These are phyloP conservation scores for Neodiprion pinetum DNA, from an alignment of 1,140 invertebrate genomes.

Conservation along the genomic window DNA sequence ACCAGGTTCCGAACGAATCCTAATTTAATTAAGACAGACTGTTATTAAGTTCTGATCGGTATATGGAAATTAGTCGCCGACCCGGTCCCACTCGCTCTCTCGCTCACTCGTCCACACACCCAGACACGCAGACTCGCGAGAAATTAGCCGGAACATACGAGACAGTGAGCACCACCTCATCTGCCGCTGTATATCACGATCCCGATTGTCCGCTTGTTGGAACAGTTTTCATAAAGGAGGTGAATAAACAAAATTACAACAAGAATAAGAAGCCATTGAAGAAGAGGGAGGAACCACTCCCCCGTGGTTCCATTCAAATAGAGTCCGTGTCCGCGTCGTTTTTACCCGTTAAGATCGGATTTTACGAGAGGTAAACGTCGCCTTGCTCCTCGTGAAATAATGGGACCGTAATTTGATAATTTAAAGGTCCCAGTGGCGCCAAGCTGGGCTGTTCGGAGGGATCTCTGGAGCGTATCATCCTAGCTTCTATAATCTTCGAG, in stretches of 20 bases:
- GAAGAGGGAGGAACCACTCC: neutral
- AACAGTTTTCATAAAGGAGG: neutral
- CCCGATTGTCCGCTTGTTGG: neutral
- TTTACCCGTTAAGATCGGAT: neutral
- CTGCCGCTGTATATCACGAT: neutral
- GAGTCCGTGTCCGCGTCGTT: neutral
- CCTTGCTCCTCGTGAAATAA: neutral
- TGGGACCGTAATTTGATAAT: conserved; percentile 7
- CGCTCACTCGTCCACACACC: no score
- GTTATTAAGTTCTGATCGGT: conserved; percentile 7
- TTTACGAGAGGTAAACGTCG: conserved; percentile 7
- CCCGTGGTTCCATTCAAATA: conserved; percentile 2
- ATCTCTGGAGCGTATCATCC: no score
- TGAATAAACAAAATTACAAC: conserved; percentile 3
- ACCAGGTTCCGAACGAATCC: neutral
- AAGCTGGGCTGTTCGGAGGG: neutral
- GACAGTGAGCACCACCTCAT: neutral
- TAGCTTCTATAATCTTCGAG: no score
- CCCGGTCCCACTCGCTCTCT: neutral
- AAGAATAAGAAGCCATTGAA: neutral
- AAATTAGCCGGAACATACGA: neutral
- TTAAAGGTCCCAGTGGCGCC: neutral
- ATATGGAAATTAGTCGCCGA: conserved; percentile 3
- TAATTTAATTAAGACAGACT: conserved; percentile 8
- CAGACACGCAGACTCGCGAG: neutral